phyloP scores from a whole-genome alignment of 2,797 vertebrate species.

The Acrocephalus scirpaceus region DNA sequence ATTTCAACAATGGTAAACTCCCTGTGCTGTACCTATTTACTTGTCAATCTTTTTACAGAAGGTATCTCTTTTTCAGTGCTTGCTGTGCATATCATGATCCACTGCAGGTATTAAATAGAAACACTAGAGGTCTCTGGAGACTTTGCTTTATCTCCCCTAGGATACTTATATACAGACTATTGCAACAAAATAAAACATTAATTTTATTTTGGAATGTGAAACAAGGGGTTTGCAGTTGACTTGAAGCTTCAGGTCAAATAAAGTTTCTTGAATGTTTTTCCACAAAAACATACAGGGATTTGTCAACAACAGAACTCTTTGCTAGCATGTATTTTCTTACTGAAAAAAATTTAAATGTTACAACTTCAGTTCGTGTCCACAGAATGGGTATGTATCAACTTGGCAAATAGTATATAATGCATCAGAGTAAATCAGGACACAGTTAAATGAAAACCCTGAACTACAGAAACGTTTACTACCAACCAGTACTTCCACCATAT shows the following conservation, averaged over 20 bases:
- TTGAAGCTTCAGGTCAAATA: neutral
- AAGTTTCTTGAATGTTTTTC: neutral
- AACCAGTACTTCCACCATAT: neutral
- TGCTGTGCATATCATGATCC: neutral
- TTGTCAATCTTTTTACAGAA: neutral
- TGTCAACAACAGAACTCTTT: neutral
- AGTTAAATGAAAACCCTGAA: neutral
- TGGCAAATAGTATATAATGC: neutral
- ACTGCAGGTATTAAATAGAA: neutral
- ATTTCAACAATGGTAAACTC: neutral
- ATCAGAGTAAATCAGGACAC: neutral
- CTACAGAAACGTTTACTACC: neutral
- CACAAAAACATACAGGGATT: neutral
- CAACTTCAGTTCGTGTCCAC: neutral
- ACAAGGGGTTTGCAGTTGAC: neutral
- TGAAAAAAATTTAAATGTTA: neutral
- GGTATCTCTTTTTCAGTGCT: neutral
- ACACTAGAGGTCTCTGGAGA: conserved; percentile 66
- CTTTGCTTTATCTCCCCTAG: neutral
- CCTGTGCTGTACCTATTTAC: neutral
- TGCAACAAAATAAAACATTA: neutral
- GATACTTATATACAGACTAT: neutral
- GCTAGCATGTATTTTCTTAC: neutral
- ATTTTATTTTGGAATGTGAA: neutral
- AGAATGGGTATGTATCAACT: neutral